Base-by-base conservation (phyloP, 2,888 invertebrate species). In the Cephus runcator region DNA sequence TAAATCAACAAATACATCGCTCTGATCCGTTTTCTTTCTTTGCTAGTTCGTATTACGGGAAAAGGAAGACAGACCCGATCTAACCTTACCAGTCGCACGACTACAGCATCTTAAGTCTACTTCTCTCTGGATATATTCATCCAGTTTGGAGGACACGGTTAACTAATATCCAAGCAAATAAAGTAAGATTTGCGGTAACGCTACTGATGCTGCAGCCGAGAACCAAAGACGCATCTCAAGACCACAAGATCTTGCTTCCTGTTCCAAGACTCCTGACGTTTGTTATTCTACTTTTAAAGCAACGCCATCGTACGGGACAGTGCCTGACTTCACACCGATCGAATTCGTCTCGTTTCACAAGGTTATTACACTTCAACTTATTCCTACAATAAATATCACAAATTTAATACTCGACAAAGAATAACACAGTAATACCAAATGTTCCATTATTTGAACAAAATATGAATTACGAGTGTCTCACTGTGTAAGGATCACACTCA, bases 101-200 rank as follows among this genome's bases (percentile, higher is more conserved):
- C 56, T 56, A 23, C 56, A 56, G 9, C 9, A 9, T 23, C 23
- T 23, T 23, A 56, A 56, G 56, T 23, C 56, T 56, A 56, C 23
- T 56, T 56, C 56, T 56, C 23, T 23, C 2, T 23, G 23, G 56
- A 23, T 56, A 56, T 9, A 23, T 23, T 56, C 56, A 56, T 56
- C 56, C 56, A 56, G 56, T 56, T 56, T 56, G 23, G 23, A 23
- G 56, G 56, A 79, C 79, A 83, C 81, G 9, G 82, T 85, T 81
- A 85, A 85, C 82, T 86, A 86, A 86, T 84, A 85, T 84, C 83
- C 83, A 82, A 79, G 83, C 77, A 83, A 84, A 84, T 84, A 84
- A 84, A 85, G 80, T 82, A 82, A 85, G 84, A 84, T 83, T 82
- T 83, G 87, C 74, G 86, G 85, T 84, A 75, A 56, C 23, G 40